Evolutionary conservation across 2,113 vertebrate genomes (phyloP).

Genomic region (Paradisaea rubra): DNA sequence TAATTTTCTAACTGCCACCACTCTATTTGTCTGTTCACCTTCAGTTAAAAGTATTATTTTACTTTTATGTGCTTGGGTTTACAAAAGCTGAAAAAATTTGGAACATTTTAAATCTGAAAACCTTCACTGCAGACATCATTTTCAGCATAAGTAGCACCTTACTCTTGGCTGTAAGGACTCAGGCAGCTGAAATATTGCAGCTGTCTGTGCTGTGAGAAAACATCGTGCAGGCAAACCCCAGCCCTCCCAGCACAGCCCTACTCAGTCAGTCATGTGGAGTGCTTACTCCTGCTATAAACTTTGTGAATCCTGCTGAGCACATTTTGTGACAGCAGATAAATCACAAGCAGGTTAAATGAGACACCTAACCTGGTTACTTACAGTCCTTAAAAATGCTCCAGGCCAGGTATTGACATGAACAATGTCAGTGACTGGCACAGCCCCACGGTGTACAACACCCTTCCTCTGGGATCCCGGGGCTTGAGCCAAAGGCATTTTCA

Average conservation of each 20-base stretch:
- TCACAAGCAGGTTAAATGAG: not conserved
- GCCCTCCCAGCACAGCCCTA: not conserved
- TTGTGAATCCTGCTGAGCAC: not conserved
- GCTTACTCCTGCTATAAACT: not conserved
- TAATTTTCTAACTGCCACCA: not conserved
- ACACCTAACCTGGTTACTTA: not conserved
- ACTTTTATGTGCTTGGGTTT: not conserved
- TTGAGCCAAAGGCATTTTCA: not conserved
- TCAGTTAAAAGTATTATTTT: not conserved
- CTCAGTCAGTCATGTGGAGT: accelerated
- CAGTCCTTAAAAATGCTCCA: not conserved
- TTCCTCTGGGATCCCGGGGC: not conserved
- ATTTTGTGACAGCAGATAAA: not conserved
- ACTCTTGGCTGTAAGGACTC: not conserved
- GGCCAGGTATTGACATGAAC: not conserved
- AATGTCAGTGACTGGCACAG: not conserved
- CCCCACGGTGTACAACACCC: not conserved
- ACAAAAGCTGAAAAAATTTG: not conserved
- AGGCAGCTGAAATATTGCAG: not conserved
- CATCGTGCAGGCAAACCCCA: not conserved
- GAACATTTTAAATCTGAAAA: not conserved
- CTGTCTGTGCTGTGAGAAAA: not conserved
- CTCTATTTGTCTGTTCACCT: not conserved
- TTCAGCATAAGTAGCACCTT: not conserved
- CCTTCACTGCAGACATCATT: not conserved